Base-by-base conservation (phyloP, 1,140 invertebrate genomes). In the Coelopa frigida region DNA sequence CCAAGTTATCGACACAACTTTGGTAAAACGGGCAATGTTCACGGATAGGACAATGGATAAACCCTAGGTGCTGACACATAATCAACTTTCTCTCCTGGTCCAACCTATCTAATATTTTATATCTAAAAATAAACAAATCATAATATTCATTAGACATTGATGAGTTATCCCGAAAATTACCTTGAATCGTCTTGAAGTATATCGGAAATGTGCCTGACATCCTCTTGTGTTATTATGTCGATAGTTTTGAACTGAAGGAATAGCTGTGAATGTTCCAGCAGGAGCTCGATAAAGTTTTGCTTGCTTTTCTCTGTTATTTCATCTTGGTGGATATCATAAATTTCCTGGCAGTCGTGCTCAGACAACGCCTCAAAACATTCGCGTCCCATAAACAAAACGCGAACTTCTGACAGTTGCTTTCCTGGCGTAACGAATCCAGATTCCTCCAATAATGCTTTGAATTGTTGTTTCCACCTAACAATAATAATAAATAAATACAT, bases 81-180 rank as follows among this genome's bases (percentile, higher is more conserved):
- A 96, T 91, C 46, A 95, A 73, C 61, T 93, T 91, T 51, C 94
- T 73, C 59, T 97, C 94, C 73, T 95, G 91, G 73, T 96, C 92
- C 57, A 96, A 74, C 51, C 89, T 78, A 69, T 94, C 89, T 58
- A 98, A 75, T 58, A 90, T 84, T 74, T 94, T 93, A 68, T 93
- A 96, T 73, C 91, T 84, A 57, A 48, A 39, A n/a, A 43, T 18
- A 42, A 27, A 15, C 12, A 29, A 20, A 40, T 36, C 15, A 17
- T 29, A 14, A 18, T 29, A n/a, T 12, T 20, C 14, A 43, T 43
- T 37, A 5, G 29, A 35, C 31, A 14, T 24, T 49, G 33, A 20
- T 45, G 12, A 46, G 12, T 20, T 17, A 32, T 32, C 14, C 22
- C 33, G 7, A 20, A 18, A 39, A n/a, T 26, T 67, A 88, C 82